phyloP scores from a whole-genome alignment of 2,888 invertebrate genomes.

The Cryptosula pallasiana region DNA sequence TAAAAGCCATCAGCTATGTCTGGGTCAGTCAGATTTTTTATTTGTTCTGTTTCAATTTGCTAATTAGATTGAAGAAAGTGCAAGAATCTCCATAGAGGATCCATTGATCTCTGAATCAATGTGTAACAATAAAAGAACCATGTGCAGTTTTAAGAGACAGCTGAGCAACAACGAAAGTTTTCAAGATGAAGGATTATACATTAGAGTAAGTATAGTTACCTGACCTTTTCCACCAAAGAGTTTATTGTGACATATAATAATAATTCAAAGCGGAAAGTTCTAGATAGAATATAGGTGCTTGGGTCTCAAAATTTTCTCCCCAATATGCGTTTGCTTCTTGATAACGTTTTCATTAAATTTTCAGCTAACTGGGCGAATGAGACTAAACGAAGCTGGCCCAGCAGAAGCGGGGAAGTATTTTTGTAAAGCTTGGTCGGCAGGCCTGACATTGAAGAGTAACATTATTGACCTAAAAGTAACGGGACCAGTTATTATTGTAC shows the following conservation, averaged over 20 bases:
- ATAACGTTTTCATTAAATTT: neutral
- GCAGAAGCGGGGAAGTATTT: neutral
- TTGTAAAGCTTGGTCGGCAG: neutral
- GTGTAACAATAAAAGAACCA: neutral
- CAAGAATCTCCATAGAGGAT: neutral
- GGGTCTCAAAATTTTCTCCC: too few species aligned
- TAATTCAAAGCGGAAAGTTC: too few species aligned
- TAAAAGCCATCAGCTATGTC: too few species aligned
- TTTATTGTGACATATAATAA: too few species aligned
- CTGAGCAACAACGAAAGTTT: neutral
- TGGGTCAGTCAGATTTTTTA: too few species aligned
- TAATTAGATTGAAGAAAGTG: neutral
- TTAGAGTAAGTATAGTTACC: neutral
- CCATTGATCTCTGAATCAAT: neutral
- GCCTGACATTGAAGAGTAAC: neutral
- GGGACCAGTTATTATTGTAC: neutral
- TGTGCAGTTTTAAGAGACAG: conserved; percentile 8
- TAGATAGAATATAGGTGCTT: too few species aligned
- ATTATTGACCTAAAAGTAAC: neutral
- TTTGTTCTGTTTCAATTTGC: too few species aligned
- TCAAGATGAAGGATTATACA: neutral
- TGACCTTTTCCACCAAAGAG: too few species aligned
- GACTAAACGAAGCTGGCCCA: neutral
- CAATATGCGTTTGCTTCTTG: too few species aligned
- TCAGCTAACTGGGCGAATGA: neutral